phyloP scores from a whole-genome alignment of 2,113 vertebrate genomes.

The Hippocampus zosterae region DNA sequence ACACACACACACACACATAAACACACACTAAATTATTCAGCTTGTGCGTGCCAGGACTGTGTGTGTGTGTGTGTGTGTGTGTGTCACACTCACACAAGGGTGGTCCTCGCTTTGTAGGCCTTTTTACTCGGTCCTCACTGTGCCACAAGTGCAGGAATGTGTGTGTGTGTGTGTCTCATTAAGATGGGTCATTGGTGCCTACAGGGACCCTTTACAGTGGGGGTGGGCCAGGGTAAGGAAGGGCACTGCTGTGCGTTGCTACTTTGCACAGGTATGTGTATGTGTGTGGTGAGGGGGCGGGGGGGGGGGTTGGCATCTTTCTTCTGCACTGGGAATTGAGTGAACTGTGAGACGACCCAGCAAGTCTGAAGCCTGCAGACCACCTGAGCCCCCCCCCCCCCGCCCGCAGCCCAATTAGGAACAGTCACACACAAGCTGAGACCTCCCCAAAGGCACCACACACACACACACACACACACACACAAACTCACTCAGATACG shows the following conservation, averaged over 20 bases:
- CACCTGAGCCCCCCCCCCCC: constrained; percentile 27
- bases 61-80: background rate
- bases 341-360: constrained; percentile 6
- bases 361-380: constrained; percentile 15
- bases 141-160: no score
- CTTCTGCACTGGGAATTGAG: background rate
- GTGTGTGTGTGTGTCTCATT: background rate
- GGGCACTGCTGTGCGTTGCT: background rate
- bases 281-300: background rate
- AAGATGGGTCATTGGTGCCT: background rate
- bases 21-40: background rate
- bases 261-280: background rate
- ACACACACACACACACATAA: no score
- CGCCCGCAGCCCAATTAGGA: constrained; percentile 41
- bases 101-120: no score
- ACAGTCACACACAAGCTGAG: constrained; percentile 13
- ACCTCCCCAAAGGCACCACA: background rate
- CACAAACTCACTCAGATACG: no score
- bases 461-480: constrained; percentile 1
- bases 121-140: no score
- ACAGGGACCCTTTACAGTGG: background rate
- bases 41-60: background rate
- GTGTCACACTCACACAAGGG: no score
- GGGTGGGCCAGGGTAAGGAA: background rate
- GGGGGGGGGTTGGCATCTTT: background rate